A percentile compares a stretch with the other conserved stretches of the same genome.
These are phyloP conservation scores for Drosophila barbarae DNA, from an alignment of 2,888 invertebrate species.

Conservation along the genomic window DNA sequence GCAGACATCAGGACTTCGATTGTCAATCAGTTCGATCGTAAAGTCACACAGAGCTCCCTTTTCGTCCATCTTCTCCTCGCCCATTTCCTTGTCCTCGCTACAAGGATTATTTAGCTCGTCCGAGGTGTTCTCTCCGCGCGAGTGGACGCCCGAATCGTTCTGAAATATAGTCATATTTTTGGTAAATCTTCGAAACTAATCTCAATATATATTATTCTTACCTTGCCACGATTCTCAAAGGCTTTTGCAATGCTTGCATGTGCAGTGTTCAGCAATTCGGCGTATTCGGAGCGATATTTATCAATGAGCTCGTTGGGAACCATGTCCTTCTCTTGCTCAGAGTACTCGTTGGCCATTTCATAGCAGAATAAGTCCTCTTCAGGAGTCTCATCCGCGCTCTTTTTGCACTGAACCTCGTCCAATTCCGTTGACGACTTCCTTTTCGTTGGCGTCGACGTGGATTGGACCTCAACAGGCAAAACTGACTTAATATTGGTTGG, in stretches of 20 bases:
- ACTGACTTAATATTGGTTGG: background rate
- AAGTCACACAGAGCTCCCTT: slow-evolving; percentile 38
- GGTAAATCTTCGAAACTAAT: background rate
- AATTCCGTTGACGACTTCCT: slow-evolving; percentile 58
- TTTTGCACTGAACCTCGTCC: slow-evolving; percentile 60
- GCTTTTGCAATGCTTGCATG: slow-evolving; percentile 73
- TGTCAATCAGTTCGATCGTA: slow-evolving; percentile 70
- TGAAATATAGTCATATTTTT: slow-evolving; percentile 19
- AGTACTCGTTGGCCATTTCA: slow-evolving; percentile 1
- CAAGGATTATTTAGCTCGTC: slow-evolving; percentile 63
- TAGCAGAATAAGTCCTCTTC: background rate
- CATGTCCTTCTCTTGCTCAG: slow-evolving; percentile 26
- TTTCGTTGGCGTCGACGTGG: slow-evolving; percentile 57
- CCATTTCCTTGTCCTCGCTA: slow-evolving; percentile 57
- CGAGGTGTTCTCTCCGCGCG: slow-evolving; percentile 76
- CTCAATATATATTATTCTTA: slow-evolving; percentile 8
- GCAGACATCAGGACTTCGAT: slow-evolving; percentile 81
- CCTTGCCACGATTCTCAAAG: slow-evolving; percentile 64
- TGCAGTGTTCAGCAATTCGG: slow-evolving; percentile 59
- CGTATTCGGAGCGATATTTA: slow-evolving; percentile 63
- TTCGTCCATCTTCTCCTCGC: background rate
- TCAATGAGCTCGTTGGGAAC: slow-evolving; percentile 29
- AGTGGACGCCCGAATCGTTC: slow-evolving; percentile 78
- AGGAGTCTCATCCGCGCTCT: slow-evolving; percentile 43
- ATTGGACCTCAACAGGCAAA: slow-evolving; percentile 1